A percentile compares a stretch with the other conserved stretches of the same genome.
These are phyloP conservation scores for Noctua janthina DNA, from an alignment of 2,888 invertebrate species.

Conservation along the genomic window DNA sequence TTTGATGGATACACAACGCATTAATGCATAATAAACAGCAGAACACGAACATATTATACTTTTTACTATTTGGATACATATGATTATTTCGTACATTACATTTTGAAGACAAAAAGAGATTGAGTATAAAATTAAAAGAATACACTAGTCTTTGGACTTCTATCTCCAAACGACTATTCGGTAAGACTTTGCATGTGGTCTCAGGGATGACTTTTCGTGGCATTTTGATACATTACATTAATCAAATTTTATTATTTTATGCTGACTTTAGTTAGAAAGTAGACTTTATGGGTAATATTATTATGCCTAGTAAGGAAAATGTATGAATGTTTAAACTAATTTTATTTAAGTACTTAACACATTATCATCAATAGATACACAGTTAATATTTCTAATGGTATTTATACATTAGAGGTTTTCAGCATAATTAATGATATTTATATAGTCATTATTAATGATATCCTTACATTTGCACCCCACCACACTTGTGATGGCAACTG, in stretches of 20 bases:
- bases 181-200: too few species aligned
- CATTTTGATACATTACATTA: background rate
- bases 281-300: background rate
- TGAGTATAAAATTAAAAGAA: slow-evolving; percentile 4
- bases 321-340: background rate
- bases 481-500: too few species aligned
- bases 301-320: background rate
- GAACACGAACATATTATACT: background rate
- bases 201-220: background rate
- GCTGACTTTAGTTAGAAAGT: background rate
- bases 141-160: slow-evolving; percentile 5
- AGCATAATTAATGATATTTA: background rate
- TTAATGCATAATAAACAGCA: background rate
- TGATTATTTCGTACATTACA: slow-evolving; percentile 2
- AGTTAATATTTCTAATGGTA: background rate
- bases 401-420: background rate
- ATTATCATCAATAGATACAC: background rate
- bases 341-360: background rate
- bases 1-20: background rate
- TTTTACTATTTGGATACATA: background rate
- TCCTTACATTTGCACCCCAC: too few species aligned
- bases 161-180: slow-evolving; percentile 5
- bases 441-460: too few species aligned
- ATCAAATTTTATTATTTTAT: background rate
- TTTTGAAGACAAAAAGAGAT: slow-evolving; percentile 21